Base-by-base conservation (phyloP, 2,888 invertebrate genomes). In the Drosophila falleni region DNA sequence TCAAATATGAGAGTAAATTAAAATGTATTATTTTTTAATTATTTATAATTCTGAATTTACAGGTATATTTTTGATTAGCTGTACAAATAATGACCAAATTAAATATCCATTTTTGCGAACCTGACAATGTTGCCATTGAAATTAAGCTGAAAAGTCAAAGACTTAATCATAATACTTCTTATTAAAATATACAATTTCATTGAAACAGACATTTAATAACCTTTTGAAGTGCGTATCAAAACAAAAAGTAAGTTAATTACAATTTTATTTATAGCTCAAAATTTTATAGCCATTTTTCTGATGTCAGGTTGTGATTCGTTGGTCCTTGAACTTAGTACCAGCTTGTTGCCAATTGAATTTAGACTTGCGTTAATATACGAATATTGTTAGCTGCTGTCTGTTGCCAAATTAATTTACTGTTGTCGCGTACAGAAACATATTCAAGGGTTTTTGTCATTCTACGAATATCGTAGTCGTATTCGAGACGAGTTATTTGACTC, bases 321-420 rank as follows among this genome's bases (percentile, higher is more conserved):
- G 44, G 44, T 31, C 75, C 75, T 74, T 74, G 75, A 75, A 73
- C 74, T 59, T 39, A 23, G 29, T 19, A 9, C 23, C 61, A 50
- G 73, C 39, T 46, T 58, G 46, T 16, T 19, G 51, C n/a, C 29
- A 51, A 16, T 64, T 56, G 53, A 33, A 55, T 64, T 31, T 19
- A 61, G 35, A 29, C 13, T 6, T 19, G 19, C 29, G 13, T 8
- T 39, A 55, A 60, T 50, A 33, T 39, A 15, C 3, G 4, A 11
- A 8, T 46, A 16, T 29, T 47, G 23, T 49, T 26, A 33, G 33
- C 23, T 35, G 42, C 37, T 53, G 74, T 23, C 61, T 64, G 78
- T 54, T 69, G 78, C 47, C 59, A 76, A 74, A 76, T 76, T 78
- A 76, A 74, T 70, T 78, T 70, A 63, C 59, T 63, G 74, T 55